Evolutionary conservation across 2,113 vertebrate species (phyloP), one percentile per base, ranked within the genome.

Genomic region (Pelmatolapia mariae): DNA sequence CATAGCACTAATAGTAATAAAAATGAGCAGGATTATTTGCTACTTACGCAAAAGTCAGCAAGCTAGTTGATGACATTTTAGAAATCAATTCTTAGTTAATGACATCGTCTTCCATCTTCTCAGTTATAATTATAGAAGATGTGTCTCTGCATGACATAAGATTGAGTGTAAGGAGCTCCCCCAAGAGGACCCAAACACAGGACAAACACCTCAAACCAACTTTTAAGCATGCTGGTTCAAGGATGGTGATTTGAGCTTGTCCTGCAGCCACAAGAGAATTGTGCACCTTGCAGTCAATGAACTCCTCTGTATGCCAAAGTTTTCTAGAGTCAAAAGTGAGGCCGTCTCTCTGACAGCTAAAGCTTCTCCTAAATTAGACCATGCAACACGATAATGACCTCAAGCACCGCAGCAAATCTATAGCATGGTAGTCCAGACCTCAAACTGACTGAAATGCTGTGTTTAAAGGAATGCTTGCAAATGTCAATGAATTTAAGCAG

Each of bases 211-310:
- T 31, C 29, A 31, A 31, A 31, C 29, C 29, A 31, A 31, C 29
- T 52, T 3, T 52, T 18, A 52, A n/a, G 3, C 50, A 52, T n/a
- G 50, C 50, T 31, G 29, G 29, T 31, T 31, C 6, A 6, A 31
- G 29, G 29, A 31, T 31, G 29, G 29, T 31, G 29, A 31, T 31
- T 31, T 31, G 29, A 31, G 29, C 29, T 31, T 2, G 6, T 31
- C 29, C 24, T 59, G 56, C 56, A 59, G 56, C 13, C 56, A 59
- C 24, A 0, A 59, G 24, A 16, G 24, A 9, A n/a, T n/a, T 13
- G 29, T 13, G 0, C 13, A 59, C 24, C 56, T 29, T 59, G 7
- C 24, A 59, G 56, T 29, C 16, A 24, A 59, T 0, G 0, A 59
- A 29, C 24, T 59, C 56, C 56, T 29, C 24, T 59, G 24, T 31